These are phyloP conservation scores for Sterrhoptilus dennistouni DNA, from an alignment of 2,113 vertebrate species.

Conservation along the genomic window DNA sequence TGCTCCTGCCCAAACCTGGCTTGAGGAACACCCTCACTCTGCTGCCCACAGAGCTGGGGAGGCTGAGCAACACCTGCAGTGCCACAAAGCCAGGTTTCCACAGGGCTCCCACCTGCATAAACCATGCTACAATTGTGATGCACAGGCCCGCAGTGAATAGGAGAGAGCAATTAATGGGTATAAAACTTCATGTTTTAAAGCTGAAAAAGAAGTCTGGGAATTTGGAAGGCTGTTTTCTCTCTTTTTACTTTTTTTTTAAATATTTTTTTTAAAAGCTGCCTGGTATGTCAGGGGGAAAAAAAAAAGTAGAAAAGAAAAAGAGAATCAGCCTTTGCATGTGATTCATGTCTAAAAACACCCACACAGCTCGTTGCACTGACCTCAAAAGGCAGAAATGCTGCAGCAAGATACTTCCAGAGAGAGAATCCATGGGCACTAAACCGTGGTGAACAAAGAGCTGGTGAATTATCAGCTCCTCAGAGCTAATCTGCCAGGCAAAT, in stretches of 20 bases:
- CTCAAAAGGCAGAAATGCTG: constrained; percentile 53
- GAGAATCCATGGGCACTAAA: constrained; percentile 6
- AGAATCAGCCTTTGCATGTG: constrained; percentile 47
- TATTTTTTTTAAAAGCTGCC: background rate
- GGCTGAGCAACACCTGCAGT: background rate
- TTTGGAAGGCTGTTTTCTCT: background rate
- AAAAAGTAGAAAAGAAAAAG: background rate
- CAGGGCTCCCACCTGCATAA: background rate
- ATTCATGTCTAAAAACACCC: constrained; percentile 59
- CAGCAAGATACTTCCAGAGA: constrained; percentile 29
- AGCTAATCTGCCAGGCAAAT: constrained; percentile 1
- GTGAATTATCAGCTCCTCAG: background rate
- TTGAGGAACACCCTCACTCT: background rate
- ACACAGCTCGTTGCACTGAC: constrained; percentile 34
- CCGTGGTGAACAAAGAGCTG: background rate
- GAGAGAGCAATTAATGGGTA: background rate
- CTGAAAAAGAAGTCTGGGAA: background rate
- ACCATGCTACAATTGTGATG: rapidly evolving
- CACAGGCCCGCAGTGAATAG: background rate
- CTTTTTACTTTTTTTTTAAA: background rate
- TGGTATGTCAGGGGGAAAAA: background rate
- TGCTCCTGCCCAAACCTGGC: background rate
- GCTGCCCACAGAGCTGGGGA: background rate
- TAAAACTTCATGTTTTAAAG: background rate
- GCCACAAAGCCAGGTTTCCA: background rate